Evolutionary conservation across 2,113 vertebrate genomes (phyloP).

Genomic region (Hyaena hyaena): DNA sequence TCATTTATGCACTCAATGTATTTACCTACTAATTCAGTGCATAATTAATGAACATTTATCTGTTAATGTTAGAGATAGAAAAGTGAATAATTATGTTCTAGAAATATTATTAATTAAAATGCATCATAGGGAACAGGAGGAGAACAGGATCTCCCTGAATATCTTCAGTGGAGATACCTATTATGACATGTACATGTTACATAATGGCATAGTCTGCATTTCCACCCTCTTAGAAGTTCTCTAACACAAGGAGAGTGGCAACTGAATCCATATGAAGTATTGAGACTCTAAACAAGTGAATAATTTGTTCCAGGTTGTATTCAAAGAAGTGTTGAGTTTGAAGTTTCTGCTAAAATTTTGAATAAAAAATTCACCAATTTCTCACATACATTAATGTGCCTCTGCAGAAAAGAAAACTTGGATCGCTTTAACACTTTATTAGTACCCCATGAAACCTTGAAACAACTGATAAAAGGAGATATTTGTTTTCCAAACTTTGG

Average conservation of each 20-base stretch:
- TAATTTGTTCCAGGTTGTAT: not conserved
- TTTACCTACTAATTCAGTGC: not conserved
- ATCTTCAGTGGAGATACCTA: not conserved
- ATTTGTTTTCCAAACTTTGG: not conserved
- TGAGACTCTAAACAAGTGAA: not conserved
- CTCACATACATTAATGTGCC: not conserved
- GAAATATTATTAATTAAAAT: not conserved
- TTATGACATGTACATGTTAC: not conserved
- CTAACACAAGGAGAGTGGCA: not conserved
- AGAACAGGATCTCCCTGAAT: not conserved
- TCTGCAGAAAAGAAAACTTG: not conserved
- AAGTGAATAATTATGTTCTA: not conserved
- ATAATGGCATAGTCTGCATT: not conserved
- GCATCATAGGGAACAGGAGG: not conserved
- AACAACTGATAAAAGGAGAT: not conserved
- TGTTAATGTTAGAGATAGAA: not conserved
- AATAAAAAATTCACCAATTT: not conserved
- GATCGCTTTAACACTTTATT: not conserved
- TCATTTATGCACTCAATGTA: not conserved
- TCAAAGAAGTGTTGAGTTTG: not conserved
- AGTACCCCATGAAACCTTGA: not conserved
- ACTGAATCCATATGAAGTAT: not conserved
- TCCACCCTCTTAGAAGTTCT: not conserved
- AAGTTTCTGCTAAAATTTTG: not conserved
- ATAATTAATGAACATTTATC: not conserved